Percentiles rank a stretch among this genome's conserved stretches.
Evolutionary conservation across 2,113 vertebrate species (phyloP).

Genomic region (Ctenomys sociabilis): DNA sequence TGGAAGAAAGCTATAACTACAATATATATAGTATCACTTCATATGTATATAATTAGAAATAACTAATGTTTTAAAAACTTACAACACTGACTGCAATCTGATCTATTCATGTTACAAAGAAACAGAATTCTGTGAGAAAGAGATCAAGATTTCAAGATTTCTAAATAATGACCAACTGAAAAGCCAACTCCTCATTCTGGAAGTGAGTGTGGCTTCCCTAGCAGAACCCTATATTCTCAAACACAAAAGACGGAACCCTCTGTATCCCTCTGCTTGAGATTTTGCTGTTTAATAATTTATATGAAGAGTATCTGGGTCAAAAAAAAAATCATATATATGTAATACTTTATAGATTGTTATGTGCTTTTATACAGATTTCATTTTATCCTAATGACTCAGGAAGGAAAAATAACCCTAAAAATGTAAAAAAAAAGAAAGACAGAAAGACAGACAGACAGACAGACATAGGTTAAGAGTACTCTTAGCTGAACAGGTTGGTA

Average conservation of each 20-base stretch:
- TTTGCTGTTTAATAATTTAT: neutral
- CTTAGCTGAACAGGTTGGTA: neutral
- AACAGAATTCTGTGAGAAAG: conserved; percentile 23
- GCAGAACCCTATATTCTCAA: neutral
- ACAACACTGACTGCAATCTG: conserved; percentile 3
- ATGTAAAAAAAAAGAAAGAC: neutral
- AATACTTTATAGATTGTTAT: neutral
- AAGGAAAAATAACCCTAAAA: neutral
- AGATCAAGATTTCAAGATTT: conserved; percentile 36
- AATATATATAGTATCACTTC: conserved; percentile 25
- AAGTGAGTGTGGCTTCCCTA: conserved; percentile 18
- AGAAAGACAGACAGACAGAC: neutral
- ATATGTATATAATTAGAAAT: neutral
- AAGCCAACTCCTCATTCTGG: neutral
- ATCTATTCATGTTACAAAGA: neutral
- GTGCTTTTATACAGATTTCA: neutral
- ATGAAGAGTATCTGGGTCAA: neutral
- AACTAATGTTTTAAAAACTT: conserved; percentile 35
- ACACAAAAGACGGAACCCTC: neutral
- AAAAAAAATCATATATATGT: neutral
- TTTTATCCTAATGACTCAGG: neutral
- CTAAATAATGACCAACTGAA: conserved; percentile 45
- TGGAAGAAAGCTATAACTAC: conserved; percentile 18
- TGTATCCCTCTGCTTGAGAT: neutral
- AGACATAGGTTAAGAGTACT: neutral